Base-by-base conservation (phyloP, 2,888 invertebrate genomes). In the Harmothoe impar region DNA sequence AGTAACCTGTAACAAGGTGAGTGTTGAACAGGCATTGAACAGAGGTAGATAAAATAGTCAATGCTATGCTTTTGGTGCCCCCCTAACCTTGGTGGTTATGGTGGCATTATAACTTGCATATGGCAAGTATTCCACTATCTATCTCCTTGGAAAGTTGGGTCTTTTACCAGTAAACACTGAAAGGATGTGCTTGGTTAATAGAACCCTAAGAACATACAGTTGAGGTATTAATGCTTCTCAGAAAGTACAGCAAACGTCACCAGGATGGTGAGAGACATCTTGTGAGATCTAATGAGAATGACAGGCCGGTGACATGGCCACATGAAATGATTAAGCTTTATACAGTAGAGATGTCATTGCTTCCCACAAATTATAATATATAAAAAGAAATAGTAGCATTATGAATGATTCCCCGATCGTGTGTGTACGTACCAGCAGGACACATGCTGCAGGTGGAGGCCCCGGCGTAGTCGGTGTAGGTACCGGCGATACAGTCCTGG, bases 401-500 rank as follows among this genome's bases (percentile, higher is more conserved):
- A n/a, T 3, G 23, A n/a, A n/a, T n/a, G n/a, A n/a, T n/a, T n/a
- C n/a, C n/a, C n/a, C n/a, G n/a, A n/a, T n/a, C 62, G 20, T 62
- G 62, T 62, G 3, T 62, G 1, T 43, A 12, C 85, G 7, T 92
- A 94, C 95, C 95, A 94, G 93, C 94, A 68, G 95, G 95, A 91
- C 95, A 95, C 0, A 91, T 81, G 0, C 88, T 56, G 90, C 95
- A 95, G 10, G 84, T 89, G 0, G 91, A 89, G 15, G 93, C 92
- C 12, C 95, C 95, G n/a, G 92, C 91, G 54, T 92, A 92, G 62
- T 94, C 94, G 0, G 94, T 94, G 91, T 94, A 95, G 25, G 92
- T 93, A 3, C 95, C 95, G 0, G 94, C 92, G 0, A 92, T 90
- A 93, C 95, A 95, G 89, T 94, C 93, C 88, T 93, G 92, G 0